Percentiles rank a stretch among this genome's conserved stretches.
Conservation (phyloP, 2,888 invertebrate species). For the Lithosia quadra region DNA sequence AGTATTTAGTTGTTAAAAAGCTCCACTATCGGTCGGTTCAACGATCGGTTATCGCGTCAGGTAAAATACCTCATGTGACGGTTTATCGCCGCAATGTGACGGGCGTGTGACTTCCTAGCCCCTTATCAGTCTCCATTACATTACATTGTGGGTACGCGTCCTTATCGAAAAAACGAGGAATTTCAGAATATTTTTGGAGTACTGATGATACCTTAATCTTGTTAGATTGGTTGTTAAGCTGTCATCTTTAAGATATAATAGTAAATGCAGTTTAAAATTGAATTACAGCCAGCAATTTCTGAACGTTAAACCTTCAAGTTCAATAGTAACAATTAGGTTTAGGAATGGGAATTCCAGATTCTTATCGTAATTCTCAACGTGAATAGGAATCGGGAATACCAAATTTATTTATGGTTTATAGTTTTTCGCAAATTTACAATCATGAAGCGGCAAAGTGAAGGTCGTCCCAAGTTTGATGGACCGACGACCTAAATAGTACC, state of each 20-base stretch:
- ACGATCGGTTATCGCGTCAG: conserved; percentile 48
- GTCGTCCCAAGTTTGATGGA: too few relatives aligned
- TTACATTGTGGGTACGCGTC: conserved; percentile 10
- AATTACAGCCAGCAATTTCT: not conserved
- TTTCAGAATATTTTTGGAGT: conserved; percentile 15
- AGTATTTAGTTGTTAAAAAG: conserved; percentile 27
- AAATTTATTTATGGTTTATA: too few relatives aligned
- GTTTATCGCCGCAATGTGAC: conserved; percentile 46
- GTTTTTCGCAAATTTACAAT: too few relatives aligned
- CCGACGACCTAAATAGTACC: too few relatives aligned
- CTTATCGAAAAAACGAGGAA: conserved; percentile 31
- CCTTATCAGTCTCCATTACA: conserved; percentile 37
- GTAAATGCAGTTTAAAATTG: not conserved
- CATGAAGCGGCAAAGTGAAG: too few relatives aligned
- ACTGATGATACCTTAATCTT: conserved; percentile 22
- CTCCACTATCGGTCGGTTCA: conserved; percentile 43
- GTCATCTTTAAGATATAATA: not conserved
- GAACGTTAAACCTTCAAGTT: not conserved
- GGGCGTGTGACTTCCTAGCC: conserved; percentile 40
- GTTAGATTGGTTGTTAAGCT: conserved; percentile 17
- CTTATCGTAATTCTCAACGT: too few relatives aligned
- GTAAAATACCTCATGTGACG: conserved; percentile 41
- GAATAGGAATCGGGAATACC: too few relatives aligned
- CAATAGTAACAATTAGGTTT: not conserved
- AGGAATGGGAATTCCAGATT: not conserved